A percentile compares a stretch with the other conserved stretches of the same genome.
These are phyloP conservation scores for Parazoanthus darwini DNA, from an alignment of 92 coral and sea anemone genomes.

Conservation along the genomic window DNA sequence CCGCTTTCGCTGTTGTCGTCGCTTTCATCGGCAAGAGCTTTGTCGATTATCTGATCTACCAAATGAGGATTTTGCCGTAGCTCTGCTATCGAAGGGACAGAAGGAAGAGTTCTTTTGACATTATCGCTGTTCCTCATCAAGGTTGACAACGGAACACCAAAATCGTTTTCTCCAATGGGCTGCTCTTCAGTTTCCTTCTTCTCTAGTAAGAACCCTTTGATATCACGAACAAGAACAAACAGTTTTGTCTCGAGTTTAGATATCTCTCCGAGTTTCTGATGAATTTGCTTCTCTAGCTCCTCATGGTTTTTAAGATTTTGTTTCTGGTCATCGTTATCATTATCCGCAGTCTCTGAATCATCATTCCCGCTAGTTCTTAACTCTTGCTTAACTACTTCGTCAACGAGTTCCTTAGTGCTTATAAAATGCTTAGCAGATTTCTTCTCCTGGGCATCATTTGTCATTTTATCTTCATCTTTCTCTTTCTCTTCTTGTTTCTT, in stretches of 20 bases:
- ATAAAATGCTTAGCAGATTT: constrained; percentile 43
- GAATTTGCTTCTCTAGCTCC: constrained; percentile 59
- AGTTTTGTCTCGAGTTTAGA: constrained; percentile 62
- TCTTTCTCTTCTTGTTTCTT: constrained; percentile 57
- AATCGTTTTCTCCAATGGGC: constrained; percentile 49
- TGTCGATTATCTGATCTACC: constrained; percentile 84
- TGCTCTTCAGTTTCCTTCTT: constrained; percentile 47
- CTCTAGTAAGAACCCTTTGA: constrained; percentile 63
- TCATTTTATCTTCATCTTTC: constrained; percentile 31
- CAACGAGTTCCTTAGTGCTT: constrained; percentile 72
- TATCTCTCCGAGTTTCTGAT: constrained; percentile 72
- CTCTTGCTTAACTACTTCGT: constrained; percentile 75
- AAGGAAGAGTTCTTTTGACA: constrained; percentile 35
- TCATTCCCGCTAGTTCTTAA: constrained; percentile 13
- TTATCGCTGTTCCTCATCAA: constrained; percentile 19
- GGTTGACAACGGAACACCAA: constrained; percentile 37
- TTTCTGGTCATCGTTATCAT: constrained; percentile 6
- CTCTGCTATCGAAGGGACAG: constrained; percentile 52
- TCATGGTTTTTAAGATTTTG: constrained; percentile 38
- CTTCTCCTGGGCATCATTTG: constrained; percentile 26
- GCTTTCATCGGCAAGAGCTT: constrained; percentile 68
- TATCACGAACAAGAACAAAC: constrained; percentile 66
- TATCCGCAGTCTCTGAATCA: constrained; percentile 15
- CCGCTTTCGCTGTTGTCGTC: constrained; percentile 39
- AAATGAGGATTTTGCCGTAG: constrained; percentile 64